These are phyloP conservation scores for Phymastichus coffea DNA, from an alignment of 1,140 invertebrate species.

Conservation along the genomic window DNA sequence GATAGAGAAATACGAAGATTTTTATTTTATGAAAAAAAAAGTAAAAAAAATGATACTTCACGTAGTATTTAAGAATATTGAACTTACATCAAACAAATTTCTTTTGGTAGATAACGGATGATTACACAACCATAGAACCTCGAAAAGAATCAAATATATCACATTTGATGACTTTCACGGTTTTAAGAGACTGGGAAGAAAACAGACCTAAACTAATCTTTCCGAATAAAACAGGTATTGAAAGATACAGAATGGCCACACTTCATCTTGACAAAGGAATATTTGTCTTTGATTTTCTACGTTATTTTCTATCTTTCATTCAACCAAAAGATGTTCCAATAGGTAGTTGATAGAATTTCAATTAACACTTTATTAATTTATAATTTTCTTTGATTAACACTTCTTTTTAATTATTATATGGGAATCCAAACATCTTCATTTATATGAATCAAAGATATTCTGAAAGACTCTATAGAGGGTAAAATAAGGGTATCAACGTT, in stretches of 20 bases:
- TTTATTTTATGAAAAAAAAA: too few species aligned
- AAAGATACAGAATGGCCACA: conserved; percentile 55
- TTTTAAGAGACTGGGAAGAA: conserved; percentile 40
- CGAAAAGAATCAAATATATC: conserved; percentile 42
- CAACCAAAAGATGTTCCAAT: conserved; percentile 61
- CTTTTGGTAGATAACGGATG: too few species aligned
- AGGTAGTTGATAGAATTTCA: too few species aligned
- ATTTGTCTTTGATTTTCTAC: conserved; percentile 59
- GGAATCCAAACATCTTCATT: too few species aligned
- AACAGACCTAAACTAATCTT: conserved; percentile 43
- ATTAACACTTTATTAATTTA: too few species aligned
- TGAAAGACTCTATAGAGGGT: conserved; percentile 46
- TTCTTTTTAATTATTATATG: neutral
- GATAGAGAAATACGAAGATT: too few species aligned
- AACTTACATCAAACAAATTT: too few species aligned
- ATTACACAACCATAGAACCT: conserved; percentile 1
- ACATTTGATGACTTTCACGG: conserved; percentile 36
- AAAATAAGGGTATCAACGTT: conserved; percentile 42
- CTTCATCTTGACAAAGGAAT: conserved; percentile 56
- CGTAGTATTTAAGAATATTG: too few species aligned
- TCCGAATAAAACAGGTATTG: conserved; percentile 40
- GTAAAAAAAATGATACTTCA: too few species aligned
- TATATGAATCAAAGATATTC: conserved; percentile 41
- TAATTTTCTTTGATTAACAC: neutral
- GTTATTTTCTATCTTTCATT: conserved; percentile 57